Evolutionary conservation across 2,797 vertebrate species (phyloP), one percentile per base, ranked within the genome.

Genomic region (Channa striata): DNA sequence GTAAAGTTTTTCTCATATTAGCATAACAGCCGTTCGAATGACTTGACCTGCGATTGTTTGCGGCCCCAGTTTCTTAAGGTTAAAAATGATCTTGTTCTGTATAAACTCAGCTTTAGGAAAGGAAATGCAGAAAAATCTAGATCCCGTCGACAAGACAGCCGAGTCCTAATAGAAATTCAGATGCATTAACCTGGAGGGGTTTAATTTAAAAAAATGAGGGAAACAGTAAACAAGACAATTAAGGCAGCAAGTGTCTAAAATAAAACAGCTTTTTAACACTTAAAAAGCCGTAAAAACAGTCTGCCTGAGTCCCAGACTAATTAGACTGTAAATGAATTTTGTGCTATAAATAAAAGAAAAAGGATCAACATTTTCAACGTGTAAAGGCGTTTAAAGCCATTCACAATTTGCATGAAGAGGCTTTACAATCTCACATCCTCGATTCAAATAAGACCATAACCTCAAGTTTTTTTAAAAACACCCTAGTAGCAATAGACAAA

Each of bases 221-320:
- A 40, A 69, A 54, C 19, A 0, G 70, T 81, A 76, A 87, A 84
- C 68, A 77, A 78, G 59, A 73, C 84, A 10, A 78, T 83, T 21
- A 59, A 86, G 66, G 68, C 54, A 16, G 59, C 5, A 40, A 73
- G 48, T 1, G 61, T 53, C 40, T 71, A 6, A 23, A 75, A 79
- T 75, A 58, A 85, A 76, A 76, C 40, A 0, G 63, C 14, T 52
- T 77, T 57, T 76, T 30, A 30, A 58, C 52, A 13, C 52, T 68
- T 77, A 14, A 33, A 36, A 53, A 74, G 59, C 51, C 50, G 39
- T 63, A 68, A 74, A 51, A 56, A 40, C 81, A 62, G 77, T 70
- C 70, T 49, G 79, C 19, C 47, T 19, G 52, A 51, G 51, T 48
- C 20, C 52, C 64, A 62, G 64, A 80, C 60, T 78, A 58, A 83